A percentile compares a stretch with the other conserved stretches of the same genome.
Evolutionary conservation across 2,113 vertebrate species (phyloP).

Genomic region (Pipra filicauda): DNA sequence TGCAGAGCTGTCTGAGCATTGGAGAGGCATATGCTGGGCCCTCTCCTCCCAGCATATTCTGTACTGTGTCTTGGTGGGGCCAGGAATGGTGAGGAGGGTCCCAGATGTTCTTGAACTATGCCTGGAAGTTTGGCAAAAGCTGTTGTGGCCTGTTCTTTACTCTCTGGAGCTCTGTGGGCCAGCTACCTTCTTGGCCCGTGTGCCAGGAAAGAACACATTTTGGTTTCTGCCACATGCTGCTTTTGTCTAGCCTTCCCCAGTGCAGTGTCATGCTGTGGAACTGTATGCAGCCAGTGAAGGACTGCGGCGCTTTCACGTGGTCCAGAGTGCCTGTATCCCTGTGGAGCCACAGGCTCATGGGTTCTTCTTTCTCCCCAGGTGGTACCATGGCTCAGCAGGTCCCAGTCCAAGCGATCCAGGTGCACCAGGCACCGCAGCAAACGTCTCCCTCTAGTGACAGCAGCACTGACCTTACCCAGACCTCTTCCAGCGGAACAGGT

Average conservation of each 20-base stretch:
- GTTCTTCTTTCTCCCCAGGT: constrained; percentile 73
- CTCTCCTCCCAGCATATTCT: background rate
- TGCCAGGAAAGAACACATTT: background rate
- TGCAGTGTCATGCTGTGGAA: background rate
- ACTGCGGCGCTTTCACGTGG: accelerated
- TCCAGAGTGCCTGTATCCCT: background rate
- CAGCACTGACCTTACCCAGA: constrained; percentile 92
- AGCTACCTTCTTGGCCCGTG: background rate
- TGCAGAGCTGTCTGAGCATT: background rate
- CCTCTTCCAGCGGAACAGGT: constrained; percentile 90
- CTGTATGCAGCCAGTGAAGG: background rate
- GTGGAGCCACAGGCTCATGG: background rate
- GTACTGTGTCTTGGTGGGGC: background rate
- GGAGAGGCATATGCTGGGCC: background rate
- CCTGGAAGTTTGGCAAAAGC: background rate
- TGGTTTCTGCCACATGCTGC: background rate
- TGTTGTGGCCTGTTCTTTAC: background rate
- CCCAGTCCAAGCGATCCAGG: constrained; percentile 93
- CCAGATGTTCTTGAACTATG: background rate
- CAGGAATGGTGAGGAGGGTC: background rate
- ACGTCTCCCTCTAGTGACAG: constrained; percentile 85
- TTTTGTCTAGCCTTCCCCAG: background rate
- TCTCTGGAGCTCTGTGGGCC: background rate
- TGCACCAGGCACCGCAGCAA: constrained; percentile 88
- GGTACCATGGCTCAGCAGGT: constrained; percentile 90